These are phyloP conservation scores for Craterocephalus amniculus DNA, from an alignment of 2,797 vertebrate genomes.

Conservation along the genomic window DNA sequence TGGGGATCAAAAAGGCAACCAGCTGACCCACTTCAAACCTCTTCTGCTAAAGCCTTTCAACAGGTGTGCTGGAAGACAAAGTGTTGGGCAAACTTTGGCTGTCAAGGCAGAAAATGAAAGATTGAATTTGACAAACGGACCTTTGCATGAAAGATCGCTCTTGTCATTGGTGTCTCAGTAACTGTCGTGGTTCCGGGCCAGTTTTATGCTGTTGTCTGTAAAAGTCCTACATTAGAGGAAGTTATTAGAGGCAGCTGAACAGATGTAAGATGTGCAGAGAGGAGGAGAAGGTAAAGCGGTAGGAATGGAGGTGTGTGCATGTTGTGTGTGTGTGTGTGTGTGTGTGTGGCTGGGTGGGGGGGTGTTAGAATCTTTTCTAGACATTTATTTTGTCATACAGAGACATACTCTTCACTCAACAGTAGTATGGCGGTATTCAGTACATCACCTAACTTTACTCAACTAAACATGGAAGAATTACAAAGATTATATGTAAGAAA, in stretches of 20 bases:
- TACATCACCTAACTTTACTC: conserved; percentile 23
- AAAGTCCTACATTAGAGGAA: conserved; percentile 74
- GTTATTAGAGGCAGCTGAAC: conserved; percentile 73
- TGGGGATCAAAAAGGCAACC: conserved; percentile 45
- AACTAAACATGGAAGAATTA: too few relatives aligned
- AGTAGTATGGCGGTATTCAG: conserved; percentile 14
- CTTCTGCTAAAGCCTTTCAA: conserved; percentile 47
- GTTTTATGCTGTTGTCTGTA: conserved; percentile 64
- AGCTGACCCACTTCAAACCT: conserved; percentile 50
- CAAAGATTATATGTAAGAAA: too few relatives aligned
- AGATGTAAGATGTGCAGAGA: conserved; percentile 44
- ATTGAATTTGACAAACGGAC: conserved; percentile 60
- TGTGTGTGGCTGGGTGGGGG: too few relatives aligned
- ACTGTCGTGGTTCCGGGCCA: conserved; percentile 53
- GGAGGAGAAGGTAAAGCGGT: background rate
- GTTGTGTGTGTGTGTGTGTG: too few relatives aligned
- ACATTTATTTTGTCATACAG: background rate
- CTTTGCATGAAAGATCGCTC: conserved; percentile 61
- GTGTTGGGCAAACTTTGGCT: conserved; percentile 66
- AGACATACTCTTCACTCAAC: conserved; percentile 43
- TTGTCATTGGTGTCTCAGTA: conserved; percentile 73
- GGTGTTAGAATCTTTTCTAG: conserved; percentile 47
- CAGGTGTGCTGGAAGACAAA: conserved; percentile 69
- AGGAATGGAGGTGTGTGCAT: conserved; percentile 16
- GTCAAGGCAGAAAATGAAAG: conserved; percentile 60